phyloP scores from a whole-genome alignment of 2,797 vertebrate species.

The Syngnathus rostellatus region DNA sequence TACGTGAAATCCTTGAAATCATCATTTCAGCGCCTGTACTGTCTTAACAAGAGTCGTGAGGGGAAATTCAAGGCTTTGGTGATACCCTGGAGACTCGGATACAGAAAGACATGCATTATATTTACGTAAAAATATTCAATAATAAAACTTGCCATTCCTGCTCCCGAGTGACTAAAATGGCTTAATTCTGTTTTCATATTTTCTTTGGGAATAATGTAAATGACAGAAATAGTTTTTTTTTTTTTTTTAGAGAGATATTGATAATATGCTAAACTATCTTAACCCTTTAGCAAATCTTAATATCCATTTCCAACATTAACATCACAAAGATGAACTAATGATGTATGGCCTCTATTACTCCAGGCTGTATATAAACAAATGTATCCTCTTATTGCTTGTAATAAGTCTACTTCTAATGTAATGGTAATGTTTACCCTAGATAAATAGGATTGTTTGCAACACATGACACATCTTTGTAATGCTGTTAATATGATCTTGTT shows the following conservation, averaged over 20 bases:
- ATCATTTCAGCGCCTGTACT: slow-evolving; percentile 29
- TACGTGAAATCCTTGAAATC: slow-evolving; percentile 62
- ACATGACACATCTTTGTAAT: slow-evolving; percentile 4
- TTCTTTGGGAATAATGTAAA: slow-evolving; percentile 6
- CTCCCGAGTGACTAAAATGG: slow-evolving; percentile 12
- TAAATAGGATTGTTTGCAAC: neutral
- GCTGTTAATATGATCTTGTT: neutral
- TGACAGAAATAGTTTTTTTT: neutral
- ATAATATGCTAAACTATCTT: neutral
- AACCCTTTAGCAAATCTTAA: slow-evolving; percentile 22
- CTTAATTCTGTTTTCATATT: slow-evolving; percentile 11
- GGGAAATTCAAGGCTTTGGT: slow-evolving; percentile 43
- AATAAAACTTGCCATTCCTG: slow-evolving; percentile 28
- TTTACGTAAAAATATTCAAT: neutral
- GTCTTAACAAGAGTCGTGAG: slow-evolving; percentile 50
- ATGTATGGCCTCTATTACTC: slow-evolving; percentile 37
- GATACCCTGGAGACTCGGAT: slow-evolving; percentile 40
- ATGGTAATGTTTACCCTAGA: slow-evolving; percentile 6
- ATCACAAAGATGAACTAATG: slow-evolving; percentile 11
- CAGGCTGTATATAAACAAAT: slow-evolving; percentile 18
- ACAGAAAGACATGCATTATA: slow-evolving; percentile 40
- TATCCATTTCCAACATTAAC: slow-evolving; percentile 16
- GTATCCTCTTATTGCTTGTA: neutral
- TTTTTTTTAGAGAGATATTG: neutral
- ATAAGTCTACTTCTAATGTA: slow-evolving; percentile 6